These are phyloP conservation scores for Drosophila quinaria DNA, from an alignment of 2,888 invertebrate genomes.

Conservation along the genomic window DNA sequence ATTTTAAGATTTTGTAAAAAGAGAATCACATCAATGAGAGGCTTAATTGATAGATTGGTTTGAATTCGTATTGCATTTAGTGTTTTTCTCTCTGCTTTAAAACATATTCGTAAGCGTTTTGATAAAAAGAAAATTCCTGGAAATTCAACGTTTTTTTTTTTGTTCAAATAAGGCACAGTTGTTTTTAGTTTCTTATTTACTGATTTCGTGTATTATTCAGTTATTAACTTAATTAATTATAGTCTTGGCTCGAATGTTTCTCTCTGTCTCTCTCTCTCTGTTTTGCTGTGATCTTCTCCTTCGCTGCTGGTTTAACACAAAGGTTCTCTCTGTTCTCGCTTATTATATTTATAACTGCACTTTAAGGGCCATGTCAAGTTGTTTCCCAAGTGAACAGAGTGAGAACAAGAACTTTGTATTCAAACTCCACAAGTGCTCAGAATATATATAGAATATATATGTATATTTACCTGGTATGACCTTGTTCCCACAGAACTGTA, in stretches of 20 bases:
- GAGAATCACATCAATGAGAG: too few relatives aligned
- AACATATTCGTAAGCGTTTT: background rate
- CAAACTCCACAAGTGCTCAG: conserved; percentile 17
- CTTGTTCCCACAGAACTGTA: conserved; percentile 64
- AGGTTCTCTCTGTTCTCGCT: conserved; percentile 23
- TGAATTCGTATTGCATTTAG: too few relatives aligned
- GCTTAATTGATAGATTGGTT: too few relatives aligned
- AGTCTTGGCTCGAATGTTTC: conserved; percentile 1
- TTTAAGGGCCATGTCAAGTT: conserved; percentile 29
- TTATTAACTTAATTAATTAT: conserved; percentile 9
- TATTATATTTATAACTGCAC: conserved; percentile 23
- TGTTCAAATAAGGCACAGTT: too few relatives aligned
- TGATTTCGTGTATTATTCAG: conserved; percentile 2
- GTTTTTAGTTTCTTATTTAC: background rate
- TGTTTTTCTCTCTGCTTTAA: background rate
- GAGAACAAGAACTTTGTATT: conserved; percentile 27
- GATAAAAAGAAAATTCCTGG: too few relatives aligned
- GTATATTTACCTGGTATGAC: conserved; percentile 41
- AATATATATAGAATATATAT: conserved; percentile 9
- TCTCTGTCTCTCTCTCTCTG: background rate
- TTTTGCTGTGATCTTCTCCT: conserved; percentile 17
- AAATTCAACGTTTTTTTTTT: too few relatives aligned
- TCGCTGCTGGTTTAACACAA: conserved; percentile 19
- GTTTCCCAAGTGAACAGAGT: conserved; percentile 34
- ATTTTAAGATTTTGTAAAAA: too few relatives aligned